Conservation (phyloP, 2,888 invertebrate species). For the Euzophera pinguis region DNA sequence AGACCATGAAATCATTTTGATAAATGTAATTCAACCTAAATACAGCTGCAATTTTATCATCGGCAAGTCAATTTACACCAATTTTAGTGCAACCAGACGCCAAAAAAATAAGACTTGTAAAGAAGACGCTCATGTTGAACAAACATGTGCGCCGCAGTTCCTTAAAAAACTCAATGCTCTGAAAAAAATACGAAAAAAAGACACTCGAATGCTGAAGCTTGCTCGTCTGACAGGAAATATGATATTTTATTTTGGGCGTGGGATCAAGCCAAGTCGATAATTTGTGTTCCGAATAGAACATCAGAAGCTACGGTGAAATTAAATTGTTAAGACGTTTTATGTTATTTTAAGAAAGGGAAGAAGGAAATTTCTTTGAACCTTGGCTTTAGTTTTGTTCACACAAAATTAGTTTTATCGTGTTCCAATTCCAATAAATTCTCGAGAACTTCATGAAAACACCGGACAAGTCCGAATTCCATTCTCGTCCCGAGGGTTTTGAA, state of each 20-base stretch:
- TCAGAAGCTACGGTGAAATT: conserved; percentile 64
- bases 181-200: conserved; percentile 62
- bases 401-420: neutral
- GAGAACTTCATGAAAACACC: too few species aligned
- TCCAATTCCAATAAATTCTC: too few species aligned
- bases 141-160: conserved; percentile 75
- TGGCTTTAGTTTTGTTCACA: conserved; percentile 12
- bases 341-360: conserved; percentile 53
- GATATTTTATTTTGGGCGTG: conserved; percentile 80
- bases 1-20: conserved; percentile 4
- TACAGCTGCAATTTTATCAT: conserved; percentile 14
- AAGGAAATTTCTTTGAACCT: conserved; percentile 39
- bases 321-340: conserved; percentile 67
- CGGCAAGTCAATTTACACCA: conserved; percentile 9
- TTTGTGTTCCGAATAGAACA: conserved; percentile 71
- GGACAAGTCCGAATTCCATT: too few species aligned
- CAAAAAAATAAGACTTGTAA: conserved; percentile 42
- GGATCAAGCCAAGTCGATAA: conserved; percentile 78
- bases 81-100: conserved; percentile 29
- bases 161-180: conserved; percentile 67
- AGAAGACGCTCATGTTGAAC: conserved; percentile 61
- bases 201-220: conserved; percentile 70
- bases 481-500: too few species aligned
- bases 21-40: conserved; percentile 4
- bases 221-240: conserved; percentile 76